Evolutionary conservation across 2,113 vertebrate species (phyloP).

Genomic region (Myotis davidii): DNA sequence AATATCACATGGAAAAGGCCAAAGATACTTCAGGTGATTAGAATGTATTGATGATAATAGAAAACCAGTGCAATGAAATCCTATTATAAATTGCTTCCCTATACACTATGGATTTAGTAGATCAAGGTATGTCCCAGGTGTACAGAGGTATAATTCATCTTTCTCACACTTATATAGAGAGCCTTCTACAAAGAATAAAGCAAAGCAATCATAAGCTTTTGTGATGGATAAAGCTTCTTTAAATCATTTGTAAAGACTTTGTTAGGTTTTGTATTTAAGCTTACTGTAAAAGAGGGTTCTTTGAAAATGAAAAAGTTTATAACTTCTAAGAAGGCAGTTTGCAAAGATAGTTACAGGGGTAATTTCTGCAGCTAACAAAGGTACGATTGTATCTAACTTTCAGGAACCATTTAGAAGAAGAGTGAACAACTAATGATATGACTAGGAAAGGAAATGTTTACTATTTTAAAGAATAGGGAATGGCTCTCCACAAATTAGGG

Average conservation of each 20-base stretch:
- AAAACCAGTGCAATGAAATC: neutral
- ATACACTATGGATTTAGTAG: neutral
- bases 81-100: neutral
- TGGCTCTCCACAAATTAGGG: neutral
- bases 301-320: constrained; percentile 37
- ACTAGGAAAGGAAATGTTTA: neutral
- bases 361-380: neutral
- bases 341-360: neutral
- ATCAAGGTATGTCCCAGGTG: neutral
- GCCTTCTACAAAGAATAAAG: constrained; percentile 23
- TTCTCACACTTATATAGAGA: neutral
- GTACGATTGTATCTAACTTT: constrained; percentile 1
- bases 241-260: constrained; percentile 28
- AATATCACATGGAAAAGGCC: neutral
- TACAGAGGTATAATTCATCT: constrained; percentile 25
- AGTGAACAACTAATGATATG: neutral
- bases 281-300: constrained; percentile 33
- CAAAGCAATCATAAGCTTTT: constrained; percentile 25
- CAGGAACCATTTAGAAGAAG: neutral
- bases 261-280: constrained; percentile 16
- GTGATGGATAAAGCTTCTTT: constrained; percentile 7
- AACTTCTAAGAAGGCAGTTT: constrained; percentile 26
- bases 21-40: neutral
- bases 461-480: neutral
- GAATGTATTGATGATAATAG: neutral